Percentiles rank a stretch among this genome's conserved stretches.
phyloP scores from a whole-genome alignment of 2,113 vertebrate species.

The Lucifuga dentata region DNA sequence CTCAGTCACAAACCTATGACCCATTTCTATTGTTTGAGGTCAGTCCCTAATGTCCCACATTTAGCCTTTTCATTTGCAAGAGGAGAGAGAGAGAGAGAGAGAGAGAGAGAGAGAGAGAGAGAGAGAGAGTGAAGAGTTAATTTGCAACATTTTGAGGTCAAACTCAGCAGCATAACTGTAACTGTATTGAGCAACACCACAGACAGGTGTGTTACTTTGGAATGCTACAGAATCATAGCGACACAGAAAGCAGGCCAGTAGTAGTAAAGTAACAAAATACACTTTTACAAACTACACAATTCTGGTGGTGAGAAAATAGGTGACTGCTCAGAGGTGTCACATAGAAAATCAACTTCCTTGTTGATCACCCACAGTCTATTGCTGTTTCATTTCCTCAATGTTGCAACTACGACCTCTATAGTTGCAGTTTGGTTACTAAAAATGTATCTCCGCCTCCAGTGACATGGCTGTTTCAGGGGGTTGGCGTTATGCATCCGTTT shows the following conservation, averaged over 20 bases:
- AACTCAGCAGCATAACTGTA: neutral
- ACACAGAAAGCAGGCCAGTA: neutral
- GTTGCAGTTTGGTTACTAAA: neutral
- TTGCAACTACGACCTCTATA: conserved; percentile 59
- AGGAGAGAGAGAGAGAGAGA: neutral
- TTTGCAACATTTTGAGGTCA: neutral
- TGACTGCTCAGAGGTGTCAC: neutral
- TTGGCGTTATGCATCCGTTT: neutral
- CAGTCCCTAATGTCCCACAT: conserved; percentile 1
- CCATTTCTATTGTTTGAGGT: conserved; percentile 54
- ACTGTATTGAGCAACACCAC: neutral
- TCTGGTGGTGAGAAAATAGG: neutral
- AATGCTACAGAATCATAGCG: neutral
- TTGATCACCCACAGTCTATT: neutral
- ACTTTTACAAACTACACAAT: neutral
- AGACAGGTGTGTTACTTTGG: neutral
- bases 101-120: neutral
- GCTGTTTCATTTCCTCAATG: neutral
- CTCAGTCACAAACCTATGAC: conserved; percentile 45
- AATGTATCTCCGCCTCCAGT: no score
- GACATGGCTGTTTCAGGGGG: neutral
- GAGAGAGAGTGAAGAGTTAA: neutral
- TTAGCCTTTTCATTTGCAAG: neutral
- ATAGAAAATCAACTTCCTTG: neutral
- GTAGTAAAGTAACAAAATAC: neutral